Conservation (phyloP, 1,140 invertebrate genomes). For the Paramacrobiotus metropolitanus region DNA sequence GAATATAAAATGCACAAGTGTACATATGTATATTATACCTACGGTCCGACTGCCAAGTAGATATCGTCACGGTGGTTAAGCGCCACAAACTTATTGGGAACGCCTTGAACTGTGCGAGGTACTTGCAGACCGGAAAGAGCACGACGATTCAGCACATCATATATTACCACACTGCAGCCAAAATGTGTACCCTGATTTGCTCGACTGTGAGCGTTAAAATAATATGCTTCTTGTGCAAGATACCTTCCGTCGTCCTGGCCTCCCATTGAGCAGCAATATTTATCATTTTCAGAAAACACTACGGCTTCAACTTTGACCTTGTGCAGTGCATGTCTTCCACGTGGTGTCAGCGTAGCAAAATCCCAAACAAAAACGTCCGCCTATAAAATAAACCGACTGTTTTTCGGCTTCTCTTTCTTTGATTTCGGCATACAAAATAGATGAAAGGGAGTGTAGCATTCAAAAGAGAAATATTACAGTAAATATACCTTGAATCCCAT, state of each 20-base stretch:
- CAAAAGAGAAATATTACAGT: background rate
- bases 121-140: slow-evolving; percentile 25
- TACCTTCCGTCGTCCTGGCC: slow-evolving; percentile 64
- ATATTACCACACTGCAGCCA: slow-evolving; percentile 22
- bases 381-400: slow-evolving; percentile 19
- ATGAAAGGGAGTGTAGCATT: slow-evolving; percentile 9
- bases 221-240: background rate
- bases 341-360: slow-evolving; percentile 34
- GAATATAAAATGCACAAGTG: too few species aligned
- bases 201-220: background rate
- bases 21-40: slow-evolving; percentile 16
- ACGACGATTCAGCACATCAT: slow-evolving; percentile 20
- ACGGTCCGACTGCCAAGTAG: slow-evolving; percentile 27
- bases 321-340: slow-evolving; percentile 48
- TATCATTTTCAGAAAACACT: slow-evolving; percentile 49
- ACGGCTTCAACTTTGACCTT: slow-evolving; percentile 59
- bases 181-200: background rate
- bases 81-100: slow-evolving; percentile 19
- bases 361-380: slow-evolving; percentile 66
- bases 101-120: slow-evolving; percentile 23
- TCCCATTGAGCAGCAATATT: slow-evolving; percentile 55
- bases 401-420: too few species aligned
- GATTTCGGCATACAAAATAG: too few species aligned
- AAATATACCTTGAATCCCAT: slow-evolving; percentile 55
- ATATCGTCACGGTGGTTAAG: slow-evolving; percentile 20